Conservation (phyloP, 1,140 invertebrate genomes). For the Ladona fulva region DNA sequence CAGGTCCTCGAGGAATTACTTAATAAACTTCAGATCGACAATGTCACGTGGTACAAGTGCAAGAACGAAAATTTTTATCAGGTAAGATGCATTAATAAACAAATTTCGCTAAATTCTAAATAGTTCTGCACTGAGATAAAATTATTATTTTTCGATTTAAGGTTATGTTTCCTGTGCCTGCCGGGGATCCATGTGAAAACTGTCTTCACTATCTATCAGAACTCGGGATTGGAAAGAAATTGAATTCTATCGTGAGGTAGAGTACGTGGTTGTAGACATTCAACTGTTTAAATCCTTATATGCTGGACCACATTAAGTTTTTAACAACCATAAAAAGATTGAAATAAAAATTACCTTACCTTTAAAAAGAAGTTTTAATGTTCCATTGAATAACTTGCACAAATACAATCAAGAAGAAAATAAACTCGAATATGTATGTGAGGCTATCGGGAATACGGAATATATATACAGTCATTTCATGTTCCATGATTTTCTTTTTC, state of each 20-base stretch:
- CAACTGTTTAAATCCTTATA: too few relatives aligned
- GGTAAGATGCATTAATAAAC: not conserved
- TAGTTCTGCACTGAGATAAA: too few relatives aligned
- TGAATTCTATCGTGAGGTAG: conserved; percentile 62
- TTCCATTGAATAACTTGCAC: not conserved
- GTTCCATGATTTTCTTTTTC: conserved; percentile 30
- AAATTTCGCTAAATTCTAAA: too few relatives aligned
- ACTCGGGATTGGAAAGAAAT: conserved; percentile 55
- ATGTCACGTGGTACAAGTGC: not conserved
- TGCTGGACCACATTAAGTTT: too few relatives aligned
- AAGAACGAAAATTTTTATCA: not conserved
- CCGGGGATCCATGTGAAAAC: conserved; percentile 58
- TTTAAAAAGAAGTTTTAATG: not conserved
- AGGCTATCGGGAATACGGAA: too few relatives aligned
- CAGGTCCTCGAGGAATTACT: not conserved
- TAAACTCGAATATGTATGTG: too few relatives aligned
- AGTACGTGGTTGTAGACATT: not conserved
- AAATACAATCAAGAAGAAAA: too few relatives aligned
- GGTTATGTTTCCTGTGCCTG: conserved; percentile 56
- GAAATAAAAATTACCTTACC: too few relatives aligned
- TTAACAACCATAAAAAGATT: too few relatives aligned
- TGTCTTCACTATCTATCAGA: conserved; percentile 59
- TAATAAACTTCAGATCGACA: not conserved
- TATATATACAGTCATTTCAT: too few relatives aligned
- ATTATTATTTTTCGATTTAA: conserved; percentile 27